Evolutionary conservation across 2,888 invertebrate species (phyloP), one percentile per base, ranked within the genome.

Genomic region (Pollenia labialis): DNA sequence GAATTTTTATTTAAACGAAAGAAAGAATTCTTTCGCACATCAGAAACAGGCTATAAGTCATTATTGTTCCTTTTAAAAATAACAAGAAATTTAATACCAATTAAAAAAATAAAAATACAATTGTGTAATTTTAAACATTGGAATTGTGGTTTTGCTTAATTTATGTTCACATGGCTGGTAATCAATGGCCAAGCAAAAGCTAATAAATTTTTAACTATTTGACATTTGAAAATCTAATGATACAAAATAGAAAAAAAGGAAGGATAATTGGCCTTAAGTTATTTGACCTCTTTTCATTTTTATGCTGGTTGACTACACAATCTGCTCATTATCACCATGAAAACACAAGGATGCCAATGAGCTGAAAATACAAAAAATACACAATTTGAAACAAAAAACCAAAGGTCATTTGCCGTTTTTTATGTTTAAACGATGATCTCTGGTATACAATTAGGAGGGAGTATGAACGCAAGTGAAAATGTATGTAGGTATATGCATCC

Each of bases 181-280:
- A 81, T 85, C 66, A 77, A 85, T 77, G 68, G 54, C 68, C 77
- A 52, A 42, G 14, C 9, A 42, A 48, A 60, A 77, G 77, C 68
- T 60, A 85, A 85, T 85, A 85, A 85, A 85, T 85, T 68, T 74
- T 8, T 52, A 76, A 56, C 64, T 64, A 60, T 68, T 72, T 81
- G 85, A 81, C 85, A 85, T 77, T 72, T 76, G 60, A 72, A 85
- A 76, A 72, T 77, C 81, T 81, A 85, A 85, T 74, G 81, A 72
- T 54, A 76, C 76, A 66, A 81, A 74, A 66, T 23, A 58, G 77
- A 40, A n/a, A 16, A 50, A 72, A 50, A 68, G 42, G 56, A 79
- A 74, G 9, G 76, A 60, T 85, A 85, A 85, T 85, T 85, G 85
- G 85, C 75, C 85, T 81, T 16, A 71, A 81, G 81, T 76, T 76